Percentiles rank a stretch among this genome's conserved stretches.
phyloP scores from a whole-genome alignment of 2,797 vertebrate species.

The Kryptolebias ocellatus region DNA sequence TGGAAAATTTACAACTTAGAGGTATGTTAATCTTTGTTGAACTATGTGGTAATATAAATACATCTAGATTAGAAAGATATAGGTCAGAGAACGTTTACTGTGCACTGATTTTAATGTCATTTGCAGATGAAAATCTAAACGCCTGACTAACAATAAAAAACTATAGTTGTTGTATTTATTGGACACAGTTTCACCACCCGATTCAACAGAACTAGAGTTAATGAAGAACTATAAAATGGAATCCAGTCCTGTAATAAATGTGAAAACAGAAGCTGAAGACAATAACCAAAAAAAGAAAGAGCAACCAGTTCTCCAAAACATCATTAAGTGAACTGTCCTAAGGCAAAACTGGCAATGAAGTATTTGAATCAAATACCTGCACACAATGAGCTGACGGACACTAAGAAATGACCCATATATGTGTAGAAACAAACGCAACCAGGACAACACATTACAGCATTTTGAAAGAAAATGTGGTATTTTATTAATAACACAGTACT shows the following conservation, averaged over 20 bases:
- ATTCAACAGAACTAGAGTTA: too few species aligned
- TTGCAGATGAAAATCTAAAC: too few species aligned
- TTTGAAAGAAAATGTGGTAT: neutral
- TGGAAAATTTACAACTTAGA: too few species aligned
- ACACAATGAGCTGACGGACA: neutral
- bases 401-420: neutral
- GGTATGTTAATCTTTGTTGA: too few species aligned
- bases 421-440: neutral
- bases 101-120: too few species aligned
- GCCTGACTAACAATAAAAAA: too few species aligned
- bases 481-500: slow-evolving; percentile 32
- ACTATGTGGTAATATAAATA: too few species aligned
- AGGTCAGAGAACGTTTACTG: too few species aligned
- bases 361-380: neutral
- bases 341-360: neutral
- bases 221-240: too few species aligned
- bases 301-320: neutral
- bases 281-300: neutral
- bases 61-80: too few species aligned
- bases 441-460: neutral
- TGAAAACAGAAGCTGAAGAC: neutral
- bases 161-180: too few species aligned
- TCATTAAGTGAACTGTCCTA: neutral
- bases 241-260: neutral
- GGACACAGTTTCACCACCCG: too few species aligned